Evolutionary conservation across 1,140 invertebrate genomes (phyloP).

Genomic region (Cydia pomonella): DNA sequence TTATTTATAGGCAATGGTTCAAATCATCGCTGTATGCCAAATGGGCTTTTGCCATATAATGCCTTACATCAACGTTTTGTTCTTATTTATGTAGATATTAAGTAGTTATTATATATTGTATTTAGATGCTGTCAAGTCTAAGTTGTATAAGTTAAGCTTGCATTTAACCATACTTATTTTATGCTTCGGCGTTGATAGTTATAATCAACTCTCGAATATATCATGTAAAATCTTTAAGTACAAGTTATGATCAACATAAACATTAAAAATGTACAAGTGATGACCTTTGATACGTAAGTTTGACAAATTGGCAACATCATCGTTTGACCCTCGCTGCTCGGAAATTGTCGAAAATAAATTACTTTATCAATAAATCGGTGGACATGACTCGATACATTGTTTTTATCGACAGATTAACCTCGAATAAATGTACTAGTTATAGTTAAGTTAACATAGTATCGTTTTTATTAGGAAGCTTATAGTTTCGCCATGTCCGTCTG

Average conservation of each 20-base stretch:
- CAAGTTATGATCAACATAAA: background rate
- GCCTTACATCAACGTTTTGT: too few relatives aligned
- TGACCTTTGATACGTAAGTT: conserved; percentile 19
- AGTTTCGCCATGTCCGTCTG: too few relatives aligned
- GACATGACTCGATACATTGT: background rate
- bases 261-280: background rate
- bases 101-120: too few relatives aligned
- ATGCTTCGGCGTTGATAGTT: too few relatives aligned
- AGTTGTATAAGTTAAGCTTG: too few relatives aligned
- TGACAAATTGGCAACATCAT: conserved; percentile 30
- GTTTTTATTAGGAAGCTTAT: too few relatives aligned
- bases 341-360: conserved; percentile 3
- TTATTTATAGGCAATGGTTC: background rate
- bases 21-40: too few relatives aligned
- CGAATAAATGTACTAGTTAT: conserved; percentile 12
- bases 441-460: background rate
- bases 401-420: conserved; percentile 1
- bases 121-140: too few relatives aligned
- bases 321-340: conserved; percentile 22
- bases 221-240: background rate
- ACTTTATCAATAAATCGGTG: conserved; percentile 1
- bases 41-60: too few relatives aligned
- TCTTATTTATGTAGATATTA: too few relatives aligned
- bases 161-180: too few relatives aligned
- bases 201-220: too few relatives aligned